Conservation (phyloP, 2,113 vertebrate genomes). For the Eretmochelys imbricata region DNA sequence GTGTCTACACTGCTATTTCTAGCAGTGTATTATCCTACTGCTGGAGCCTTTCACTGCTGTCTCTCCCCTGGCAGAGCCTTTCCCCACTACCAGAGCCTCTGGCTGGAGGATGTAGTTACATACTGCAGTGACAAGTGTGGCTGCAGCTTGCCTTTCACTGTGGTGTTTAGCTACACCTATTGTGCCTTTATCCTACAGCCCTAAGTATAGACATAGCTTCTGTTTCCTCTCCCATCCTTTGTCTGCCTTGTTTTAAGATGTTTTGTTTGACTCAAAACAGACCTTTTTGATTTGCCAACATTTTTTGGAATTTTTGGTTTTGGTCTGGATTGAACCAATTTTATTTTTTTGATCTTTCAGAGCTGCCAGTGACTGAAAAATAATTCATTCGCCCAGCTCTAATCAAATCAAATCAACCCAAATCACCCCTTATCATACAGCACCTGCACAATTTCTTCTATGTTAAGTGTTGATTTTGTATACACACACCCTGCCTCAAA, state of each 20-base stretch:
- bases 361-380: neutral
- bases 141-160: neutral
- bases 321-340: neutral
- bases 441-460: neutral
- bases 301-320: neutral
- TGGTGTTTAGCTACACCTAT: neutral
- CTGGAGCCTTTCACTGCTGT: neutral
- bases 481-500: neutral
- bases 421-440: neutral
- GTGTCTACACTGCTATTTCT: neutral
- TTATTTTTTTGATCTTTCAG: neutral
- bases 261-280: neutral
- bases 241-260: neutral
- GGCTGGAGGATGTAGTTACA: neutral
- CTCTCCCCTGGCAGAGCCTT: neutral
- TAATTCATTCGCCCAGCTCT: conserved; percentile 14
- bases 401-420: neutral
- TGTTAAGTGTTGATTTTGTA: neutral
- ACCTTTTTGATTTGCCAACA: neutral
- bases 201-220: neutral
- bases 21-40: neutral
- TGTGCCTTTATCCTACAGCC: neutral
- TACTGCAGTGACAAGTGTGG: no score
- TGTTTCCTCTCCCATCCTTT: neutral
- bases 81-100: neutral